Base-by-base conservation (phyloP, 1,140 invertebrate species). In the Ylistrum balloti region DNA sequence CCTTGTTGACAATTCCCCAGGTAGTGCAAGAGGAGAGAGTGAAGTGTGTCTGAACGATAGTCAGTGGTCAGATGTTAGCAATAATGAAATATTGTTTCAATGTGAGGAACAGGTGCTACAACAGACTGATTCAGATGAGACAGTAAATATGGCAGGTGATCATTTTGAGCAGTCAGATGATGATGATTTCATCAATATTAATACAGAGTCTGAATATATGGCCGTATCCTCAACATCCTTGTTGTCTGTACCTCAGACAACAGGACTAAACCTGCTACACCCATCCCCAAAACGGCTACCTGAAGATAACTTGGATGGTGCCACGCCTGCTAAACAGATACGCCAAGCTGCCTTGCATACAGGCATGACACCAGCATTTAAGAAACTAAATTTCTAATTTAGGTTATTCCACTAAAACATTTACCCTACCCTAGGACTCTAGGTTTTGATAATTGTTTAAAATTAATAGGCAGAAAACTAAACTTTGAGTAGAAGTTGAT, bases 361-460 rank as follows among this genome's bases (percentile, higher is more conserved):
- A 74, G 56, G 56, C 56, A 74, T 74, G 56, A 74, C 56, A 28
- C 56, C 56, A 74, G 56, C n/a, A 28, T 74, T 74, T 74, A 74
- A 74, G n/a, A 74, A 74, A 74, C 56, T 74, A 5, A 74, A 74
- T n/a, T 74, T 74, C 56, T 74, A 28, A 28, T 2, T 5, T 74
- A 45, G 10, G 20, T 45, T 17, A 38, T 13, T 38, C 35, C n/a
- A n/a, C n/a, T n/a, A n/a, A n/a, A n/a, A n/a, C n/a, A n/a, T n/a
- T n/a, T n/a, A n/a, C n/a, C n/a, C n/a, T n/a, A n/a, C n/a, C n/a
- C n/a, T n/a, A n/a, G n/a, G n/a, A n/a, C n/a, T n/a, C n/a, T n/a
- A n/a, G n/a, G n/a, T n/a, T n/a, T n/a, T n/a, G n/a, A n/a, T n/a
- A n/a, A n/a, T n/a, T n/a, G n/a, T n/a, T n/a, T n/a, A n/a, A n/a